Percentiles rank a stretch among this genome's conserved stretches.
These are phyloP conservation scores for Chinchilla lanigera DNA, from an alignment of 2,113 vertebrate species.

Conservation along the genomic window DNA sequence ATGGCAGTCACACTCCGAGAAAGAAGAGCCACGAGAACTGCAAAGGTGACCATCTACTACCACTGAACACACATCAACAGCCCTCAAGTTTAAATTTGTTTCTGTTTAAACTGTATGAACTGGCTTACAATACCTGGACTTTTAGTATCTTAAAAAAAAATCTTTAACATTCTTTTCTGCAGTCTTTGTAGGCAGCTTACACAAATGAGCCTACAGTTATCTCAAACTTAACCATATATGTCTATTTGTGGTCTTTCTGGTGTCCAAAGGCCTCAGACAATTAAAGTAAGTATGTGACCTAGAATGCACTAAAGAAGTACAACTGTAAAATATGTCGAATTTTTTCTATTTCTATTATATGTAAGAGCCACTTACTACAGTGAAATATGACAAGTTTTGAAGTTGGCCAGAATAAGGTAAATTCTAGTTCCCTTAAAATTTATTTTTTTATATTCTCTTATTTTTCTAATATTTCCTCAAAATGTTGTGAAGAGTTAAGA, in stretches of 20 bases:
- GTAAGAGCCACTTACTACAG: neutral
- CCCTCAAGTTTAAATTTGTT: neutral
- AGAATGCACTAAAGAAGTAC: neutral
- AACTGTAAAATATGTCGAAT: neutral
- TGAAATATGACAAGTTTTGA: neutral
- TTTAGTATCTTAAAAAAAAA: neutral
- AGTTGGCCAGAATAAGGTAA: neutral
- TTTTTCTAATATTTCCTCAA: neutral
- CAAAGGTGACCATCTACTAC: neutral
- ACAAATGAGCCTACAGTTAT: neutral
- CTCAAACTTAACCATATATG: neutral
- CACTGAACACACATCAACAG: neutral
- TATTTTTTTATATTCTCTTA: slow-evolving; percentile 1
- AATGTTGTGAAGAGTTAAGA: neutral
- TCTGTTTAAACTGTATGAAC: neutral
- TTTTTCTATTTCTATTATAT: neutral
- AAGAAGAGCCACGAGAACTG: neutral
- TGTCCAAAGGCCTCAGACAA: neutral
- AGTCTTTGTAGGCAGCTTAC: neutral
- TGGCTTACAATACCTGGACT: neutral
- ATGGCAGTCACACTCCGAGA: neutral
- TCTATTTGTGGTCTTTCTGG: neutral
- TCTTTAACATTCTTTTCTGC: neutral
- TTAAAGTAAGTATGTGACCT: neutral
- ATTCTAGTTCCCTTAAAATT: neutral